Conservation (phyloP, 1,140 invertebrate genomes). For the Hycleus cichorii region DNA sequence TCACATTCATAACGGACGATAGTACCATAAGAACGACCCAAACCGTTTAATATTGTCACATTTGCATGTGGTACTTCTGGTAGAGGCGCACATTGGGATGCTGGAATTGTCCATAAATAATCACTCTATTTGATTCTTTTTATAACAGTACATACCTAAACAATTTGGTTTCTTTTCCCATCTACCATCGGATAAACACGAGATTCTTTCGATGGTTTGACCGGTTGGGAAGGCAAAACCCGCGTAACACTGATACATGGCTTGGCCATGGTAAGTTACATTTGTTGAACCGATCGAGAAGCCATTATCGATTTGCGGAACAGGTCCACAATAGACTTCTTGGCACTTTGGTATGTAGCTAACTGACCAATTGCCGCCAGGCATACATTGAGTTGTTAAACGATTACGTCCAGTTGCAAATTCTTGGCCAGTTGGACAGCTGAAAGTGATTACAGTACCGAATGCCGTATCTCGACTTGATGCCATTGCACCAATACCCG, state of each 20-base stretch:
- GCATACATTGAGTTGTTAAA: conserved; percentile 77
- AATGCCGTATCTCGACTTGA: conserved; percentile 88
- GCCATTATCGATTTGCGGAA: conserved; percentile 95
- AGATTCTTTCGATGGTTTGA: conserved; percentile 80
- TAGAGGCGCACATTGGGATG: conserved; percentile 87
- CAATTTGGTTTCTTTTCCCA: conserved; percentile 90
- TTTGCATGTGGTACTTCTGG: conserved; percentile 83
- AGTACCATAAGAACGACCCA: conserved; percentile 89
- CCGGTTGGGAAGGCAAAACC: conserved; percentile 90
- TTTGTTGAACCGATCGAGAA: conserved; percentile 93
- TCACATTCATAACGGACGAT: conserved; percentile 93
- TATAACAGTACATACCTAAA: conserved; percentile 51
- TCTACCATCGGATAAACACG: conserved; percentile 76
- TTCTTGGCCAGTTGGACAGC: conserved; percentile 89
- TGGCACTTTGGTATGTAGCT: conserved; percentile 92
- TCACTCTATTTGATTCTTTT: no score
- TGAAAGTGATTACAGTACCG: conserved; percentile 82
- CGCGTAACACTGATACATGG: conserved; percentile 93
- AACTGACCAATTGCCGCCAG: conserved; percentile 88
- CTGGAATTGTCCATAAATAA: conserved; percentile 42
- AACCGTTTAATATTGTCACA: conserved; percentile 83
- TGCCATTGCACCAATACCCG: conserved; percentile 78
- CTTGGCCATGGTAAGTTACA: conserved; percentile 86
- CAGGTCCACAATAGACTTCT: conserved; percentile 94
- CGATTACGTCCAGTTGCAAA: conserved; percentile 83